Percentiles rank a stretch among this genome's conserved stretches.
Evolutionary conservation across 2,888 invertebrate species (phyloP).

Genomic region (Amphipyra tragopoginis): DNA sequence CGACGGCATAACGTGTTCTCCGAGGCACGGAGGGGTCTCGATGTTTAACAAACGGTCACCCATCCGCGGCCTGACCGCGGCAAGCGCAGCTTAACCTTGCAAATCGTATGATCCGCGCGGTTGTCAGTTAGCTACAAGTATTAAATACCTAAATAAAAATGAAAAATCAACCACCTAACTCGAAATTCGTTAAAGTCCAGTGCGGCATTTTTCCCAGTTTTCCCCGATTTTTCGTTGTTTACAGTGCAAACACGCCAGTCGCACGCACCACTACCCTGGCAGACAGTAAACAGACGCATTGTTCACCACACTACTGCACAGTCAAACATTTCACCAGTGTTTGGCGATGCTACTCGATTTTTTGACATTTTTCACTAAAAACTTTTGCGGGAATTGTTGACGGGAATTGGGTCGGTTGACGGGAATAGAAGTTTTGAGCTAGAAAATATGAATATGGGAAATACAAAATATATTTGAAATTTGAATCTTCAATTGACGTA

Average conservation of each 20-base stretch:
- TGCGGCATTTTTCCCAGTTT: slow-evolving; percentile 53
- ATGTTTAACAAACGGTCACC: too few relatives aligned
- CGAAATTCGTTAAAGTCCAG: slow-evolving; percentile 29
- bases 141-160: neutral
- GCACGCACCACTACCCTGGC: slow-evolving; percentile 70
- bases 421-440: too few relatives aligned
- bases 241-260: slow-evolving; percentile 76
- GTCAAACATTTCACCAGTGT: slow-evolving; percentile 49
- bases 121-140: too few relatives aligned
- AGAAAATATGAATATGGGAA: slow-evolving; percentile 9
- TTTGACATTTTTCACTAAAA: slow-evolving; percentile 41
- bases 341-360: slow-evolving; percentile 38
- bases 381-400: slow-evolving; percentile 22
- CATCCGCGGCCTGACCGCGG: too few relatives aligned
- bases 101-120: too few relatives aligned
- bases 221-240: slow-evolving; percentile 76
- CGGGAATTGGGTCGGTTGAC: neutral
- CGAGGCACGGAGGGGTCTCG: too few relatives aligned
- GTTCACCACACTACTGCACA: slow-evolving; percentile 42
- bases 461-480: neutral
- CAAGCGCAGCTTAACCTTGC: too few relatives aligned
- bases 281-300: slow-evolving; percentile 74
- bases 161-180: slow-evolving; percentile 3
- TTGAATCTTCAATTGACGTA: too few relatives aligned
- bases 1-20: too few relatives aligned